A percentile compares a stretch with the other conserved stretches of the same genome.
phyloP scores from a whole-genome alignment of 2,888 invertebrate species.

The Drosophila emarginata region DNA sequence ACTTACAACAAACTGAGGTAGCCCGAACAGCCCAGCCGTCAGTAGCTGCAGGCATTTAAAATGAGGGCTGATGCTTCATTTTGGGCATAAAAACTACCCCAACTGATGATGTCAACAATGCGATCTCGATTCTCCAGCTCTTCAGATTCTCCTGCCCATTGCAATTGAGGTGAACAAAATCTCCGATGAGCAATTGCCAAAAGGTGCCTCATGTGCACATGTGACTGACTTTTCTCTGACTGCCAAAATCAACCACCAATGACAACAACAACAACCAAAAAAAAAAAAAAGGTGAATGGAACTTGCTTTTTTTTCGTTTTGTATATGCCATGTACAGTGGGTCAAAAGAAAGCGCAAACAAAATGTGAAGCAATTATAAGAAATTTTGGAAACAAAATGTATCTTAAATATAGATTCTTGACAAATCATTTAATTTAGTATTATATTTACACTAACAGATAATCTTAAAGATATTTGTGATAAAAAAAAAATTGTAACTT shows the following conservation, averaged over 20 bases:
- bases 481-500: too few species aligned
- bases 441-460: too few species aligned
- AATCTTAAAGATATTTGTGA: too few species aligned
- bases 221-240: constrained; percentile 57
- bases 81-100: constrained; percentile 54
- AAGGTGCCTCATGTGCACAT: constrained; percentile 65
- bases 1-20: constrained; percentile 66
- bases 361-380: too few species aligned
- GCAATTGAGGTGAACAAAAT: constrained; percentile 70
- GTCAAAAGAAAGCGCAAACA: too few species aligned
- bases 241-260: constrained; percentile 64
- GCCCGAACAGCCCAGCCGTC: constrained; percentile 43
- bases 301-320: constrained; percentile 67
- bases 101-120: constrained; percentile 64
- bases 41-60: constrained; percentile 65
- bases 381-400: too few species aligned
- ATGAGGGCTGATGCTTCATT: constrained; percentile 67
- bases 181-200: constrained; percentile 56
- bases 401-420: too few species aligned
- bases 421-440: too few species aligned
- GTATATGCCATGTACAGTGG: constrained; percentile 27
- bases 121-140: constrained; percentile 61
- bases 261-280: constrained; percentile 26
- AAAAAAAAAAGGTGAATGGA: constrained; percentile 51
- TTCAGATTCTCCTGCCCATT: constrained; percentile 22